Evolutionary conservation across 1,140 invertebrate genomes (phyloP), one percentile per base, ranked within the genome.

Genomic region (Episyrphus balteatus): DNA sequence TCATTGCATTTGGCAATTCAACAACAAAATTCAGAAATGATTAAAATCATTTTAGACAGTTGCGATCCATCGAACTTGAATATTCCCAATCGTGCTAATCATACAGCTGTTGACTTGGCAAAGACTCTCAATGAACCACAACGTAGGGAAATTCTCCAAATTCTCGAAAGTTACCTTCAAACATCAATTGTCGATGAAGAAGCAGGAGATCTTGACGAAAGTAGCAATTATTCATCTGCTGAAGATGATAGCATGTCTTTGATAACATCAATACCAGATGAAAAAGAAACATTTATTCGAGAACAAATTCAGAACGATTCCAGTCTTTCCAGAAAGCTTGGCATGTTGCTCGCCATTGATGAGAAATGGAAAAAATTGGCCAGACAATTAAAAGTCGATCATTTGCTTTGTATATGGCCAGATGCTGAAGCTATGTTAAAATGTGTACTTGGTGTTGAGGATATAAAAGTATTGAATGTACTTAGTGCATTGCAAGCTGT

Each of bases 1-100:
- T 73, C 70, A 0, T 59, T 80, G 5, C 74, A 79, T 50, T 70
- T 79, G 51, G 78, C 77, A 2, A 70, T 79, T 1, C 44, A 61
- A 12, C 60, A 66, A 34, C 52, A 63, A 30, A 62, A 59, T 39
- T 53, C 60, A 1, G 64, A 75, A 6, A 63, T 78, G 9, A 62
- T 78, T n/a, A 56, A 69, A 31, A 73, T 69, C 46, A 63, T 80
- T 36, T 50, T 80, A 17, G 60, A 69, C 15, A 51, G 58, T 9
- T 53, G 56, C 38, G 43, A 56, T 9, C 48, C 48, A 1, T 53
- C 62, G 31, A 56, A 60, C 18, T 41, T 67, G 13, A 41, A 54
- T 42, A 42, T 55, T 9, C 45, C 43, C 3, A 68, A 68, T 48
- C 53, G 53, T 2, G 59, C 62, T 0, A 54, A 54, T 0, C 50